phyloP scores from a whole-genome alignment of 2,888 invertebrate genomes.

The Pterostichus niger region DNA sequence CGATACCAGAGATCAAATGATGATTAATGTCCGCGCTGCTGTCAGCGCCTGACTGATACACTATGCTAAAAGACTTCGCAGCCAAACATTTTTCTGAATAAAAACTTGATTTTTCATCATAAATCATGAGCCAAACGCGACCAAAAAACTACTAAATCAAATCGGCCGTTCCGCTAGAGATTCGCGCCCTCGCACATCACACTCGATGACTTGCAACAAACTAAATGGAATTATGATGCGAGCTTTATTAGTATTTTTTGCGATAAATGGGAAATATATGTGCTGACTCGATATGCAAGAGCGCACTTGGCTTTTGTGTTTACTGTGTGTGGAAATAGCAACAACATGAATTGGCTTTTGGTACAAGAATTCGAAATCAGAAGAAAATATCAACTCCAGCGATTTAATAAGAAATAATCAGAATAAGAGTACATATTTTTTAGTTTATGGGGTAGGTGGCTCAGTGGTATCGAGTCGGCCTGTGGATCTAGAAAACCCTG shows the following conservation, averaged over 20 bases:
- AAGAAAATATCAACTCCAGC: too few relatives aligned
- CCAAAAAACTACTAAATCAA: conserved; percentile 75
- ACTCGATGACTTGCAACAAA: conserved; percentile 59
- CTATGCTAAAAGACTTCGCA: conserved; percentile 75
- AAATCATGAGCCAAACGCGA: conserved; percentile 76
- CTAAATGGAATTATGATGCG: conserved; percentile 65
- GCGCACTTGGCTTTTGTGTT: conserved; percentile 2
- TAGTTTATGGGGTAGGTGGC: too few relatives aligned
- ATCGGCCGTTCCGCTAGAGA: conserved; percentile 71
- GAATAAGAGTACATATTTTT: too few relatives aligned
- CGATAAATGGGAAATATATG: conserved; percentile 34
- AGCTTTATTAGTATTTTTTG: conserved; percentile 38
- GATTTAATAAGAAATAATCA: too few relatives aligned
- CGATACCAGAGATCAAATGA: conserved; percentile 73
- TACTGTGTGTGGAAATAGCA: not conserved
- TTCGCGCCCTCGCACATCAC: conserved; percentile 39
- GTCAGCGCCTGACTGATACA: conserved; percentile 75
- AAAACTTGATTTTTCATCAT: conserved; percentile 74
- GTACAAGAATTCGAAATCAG: too few relatives aligned
- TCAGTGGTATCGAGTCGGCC: too few relatives aligned
- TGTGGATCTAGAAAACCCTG: too few relatives aligned
- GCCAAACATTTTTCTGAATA: conserved; percentile 73
- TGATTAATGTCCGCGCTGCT: conserved; percentile 75
- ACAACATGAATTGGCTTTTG: too few relatives aligned
- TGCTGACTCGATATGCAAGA: conserved; percentile 14